Conservation (phyloP, 2,113 vertebrate species). For the Australoheros scitulus region DNA sequence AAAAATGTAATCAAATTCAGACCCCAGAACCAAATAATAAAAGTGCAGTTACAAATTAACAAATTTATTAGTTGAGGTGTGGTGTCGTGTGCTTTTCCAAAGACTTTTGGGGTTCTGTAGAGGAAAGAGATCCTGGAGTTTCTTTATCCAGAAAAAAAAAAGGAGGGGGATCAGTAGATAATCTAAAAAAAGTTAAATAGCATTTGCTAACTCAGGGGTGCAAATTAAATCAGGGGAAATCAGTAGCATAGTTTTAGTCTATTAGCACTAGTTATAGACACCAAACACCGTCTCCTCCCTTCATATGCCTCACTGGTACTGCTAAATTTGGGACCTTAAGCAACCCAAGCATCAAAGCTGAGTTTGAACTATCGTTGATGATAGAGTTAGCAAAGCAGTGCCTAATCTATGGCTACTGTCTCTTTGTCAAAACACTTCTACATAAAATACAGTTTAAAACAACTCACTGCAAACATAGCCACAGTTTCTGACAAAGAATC, state of each 20-base stretch:
- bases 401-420: background rate
- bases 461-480: background rate
- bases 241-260: background rate
- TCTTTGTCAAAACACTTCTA: background rate
- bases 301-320: background rate
- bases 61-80: background rate
- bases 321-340: background rate
- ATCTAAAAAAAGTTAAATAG: background rate
- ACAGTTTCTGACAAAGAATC: background rate
- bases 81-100: background rate
- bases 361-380: background rate
- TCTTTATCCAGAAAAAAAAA: background rate
- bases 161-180: background rate
- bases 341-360: background rate
- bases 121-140: background rate
- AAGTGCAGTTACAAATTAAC: background rate
- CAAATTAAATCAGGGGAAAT: background rate
- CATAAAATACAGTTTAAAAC: background rate
- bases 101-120: background rate
- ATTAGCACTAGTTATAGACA: too few species aligned
- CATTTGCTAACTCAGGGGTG: background rate
- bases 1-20: background rate
- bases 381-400: background rate
- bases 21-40: background rate
- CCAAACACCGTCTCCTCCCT: fast-evolving